Evolutionary conservation across 2,113 vertebrate genomes (phyloP), one percentile per base, ranked within the genome.

Genomic region (Paracanthobrama guichenoti): DNA sequence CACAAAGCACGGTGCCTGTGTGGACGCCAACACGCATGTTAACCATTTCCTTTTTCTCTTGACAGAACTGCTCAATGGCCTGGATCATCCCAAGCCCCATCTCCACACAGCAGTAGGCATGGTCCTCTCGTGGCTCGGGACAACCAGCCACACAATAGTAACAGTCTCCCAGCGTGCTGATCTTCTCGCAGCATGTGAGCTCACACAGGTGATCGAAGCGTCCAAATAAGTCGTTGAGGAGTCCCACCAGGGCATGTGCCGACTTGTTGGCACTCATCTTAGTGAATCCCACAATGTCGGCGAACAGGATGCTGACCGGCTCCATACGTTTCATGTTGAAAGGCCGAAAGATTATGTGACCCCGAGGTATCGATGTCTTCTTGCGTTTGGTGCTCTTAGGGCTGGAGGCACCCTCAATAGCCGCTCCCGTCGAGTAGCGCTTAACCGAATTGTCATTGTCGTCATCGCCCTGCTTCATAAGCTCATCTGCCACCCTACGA

Each of bases 241-340:
- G 97, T 4, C 97, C 97, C 86, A 99, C 98, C 84, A 99, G 91
- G 24, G 97, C 97, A 0, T 97, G 97, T 0, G 98, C 98, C 0
- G 97, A 97, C 88, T 99, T 99, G 86, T 99, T 98, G 73, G 98
- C 98, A 0, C 97, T 98, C 98, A 99, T 99, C 92, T 95, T 97
- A 0, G 98, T 99, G 92, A 99, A 99, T 86, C 98, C 98, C 55
- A 99, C 97, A 0, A 99, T 99, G 84, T 99, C 98, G 0, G 98
- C 97, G 0, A 99, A 99, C 24, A 99, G 93, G 89, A 99, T 99
- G 91, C 97, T 99, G 88, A 99, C 98, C 24, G 96, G 96, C 87
- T 98, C 97, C 84, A 99, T 99, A 87, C 97, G 96, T 90, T 97
- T 97, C 98, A 99, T 99, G 90, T 99, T 99, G 89, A 99, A 99